phyloP scores from a whole-genome alignment of 2,797 vertebrate genomes.

The Catamblyrhynchus diadema region DNA sequence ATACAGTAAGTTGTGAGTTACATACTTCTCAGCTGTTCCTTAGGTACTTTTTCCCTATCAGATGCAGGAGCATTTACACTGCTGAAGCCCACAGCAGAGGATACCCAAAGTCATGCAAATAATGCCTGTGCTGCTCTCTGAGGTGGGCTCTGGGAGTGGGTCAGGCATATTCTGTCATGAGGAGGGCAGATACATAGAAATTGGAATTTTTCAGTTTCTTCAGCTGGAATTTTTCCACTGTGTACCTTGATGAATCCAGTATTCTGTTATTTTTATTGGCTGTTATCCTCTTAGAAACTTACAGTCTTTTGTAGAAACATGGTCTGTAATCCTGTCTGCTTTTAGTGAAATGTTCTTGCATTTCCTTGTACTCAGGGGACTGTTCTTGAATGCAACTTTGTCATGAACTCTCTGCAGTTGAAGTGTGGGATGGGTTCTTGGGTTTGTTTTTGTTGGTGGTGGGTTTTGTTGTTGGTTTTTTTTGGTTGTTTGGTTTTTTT shows the following conservation, averaged over 20 bases:
- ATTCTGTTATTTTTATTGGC: not conserved
- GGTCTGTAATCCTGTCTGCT: not conserved
- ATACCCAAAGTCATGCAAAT: not conserved
- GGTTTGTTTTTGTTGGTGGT: not conserved
- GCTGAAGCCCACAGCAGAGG: not conserved
- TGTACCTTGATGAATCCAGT: not conserved
- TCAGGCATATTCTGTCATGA: not conserved
- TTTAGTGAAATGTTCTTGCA: not conserved
- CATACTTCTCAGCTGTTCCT: not conserved
- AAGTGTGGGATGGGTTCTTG: not conserved
- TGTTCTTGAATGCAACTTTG: not conserved
- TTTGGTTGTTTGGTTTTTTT: not conserved
- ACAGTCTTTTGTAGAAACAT: not conserved
- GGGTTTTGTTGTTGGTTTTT: not conserved
- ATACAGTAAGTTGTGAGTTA: conserved; percentile 81
- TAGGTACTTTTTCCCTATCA: not conserved
- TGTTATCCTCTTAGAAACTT: not conserved
- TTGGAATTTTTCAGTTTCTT: no score
- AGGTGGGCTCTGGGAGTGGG: not conserved
- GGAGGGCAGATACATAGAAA: no score
- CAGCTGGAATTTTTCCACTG: not conserved
- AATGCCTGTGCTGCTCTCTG: not conserved
- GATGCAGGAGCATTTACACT: not conserved
- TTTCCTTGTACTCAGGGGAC: no score
- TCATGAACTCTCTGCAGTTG: not conserved